phyloP scores from a whole-genome alignment of 2,113 vertebrate species.

The Urocynchramus pylzowi region DNA sequence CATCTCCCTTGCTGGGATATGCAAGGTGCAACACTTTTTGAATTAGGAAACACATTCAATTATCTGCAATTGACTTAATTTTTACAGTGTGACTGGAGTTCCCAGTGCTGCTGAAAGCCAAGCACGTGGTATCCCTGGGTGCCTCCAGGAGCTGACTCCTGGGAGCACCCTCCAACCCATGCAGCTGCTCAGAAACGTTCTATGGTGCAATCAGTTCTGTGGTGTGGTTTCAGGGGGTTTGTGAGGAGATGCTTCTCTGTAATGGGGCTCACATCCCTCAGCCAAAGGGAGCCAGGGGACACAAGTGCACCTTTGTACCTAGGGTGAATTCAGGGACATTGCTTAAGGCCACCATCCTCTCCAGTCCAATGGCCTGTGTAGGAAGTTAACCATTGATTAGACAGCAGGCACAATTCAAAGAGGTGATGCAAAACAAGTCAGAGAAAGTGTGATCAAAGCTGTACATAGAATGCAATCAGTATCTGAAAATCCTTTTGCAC shows the following conservation, averaged over 20 bases:
- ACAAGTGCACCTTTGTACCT: rapidly evolving
- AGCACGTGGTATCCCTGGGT: rapidly evolving
- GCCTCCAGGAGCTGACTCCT: neutral
- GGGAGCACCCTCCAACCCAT: neutral
- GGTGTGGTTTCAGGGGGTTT: neutral
- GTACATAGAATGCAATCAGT: neutral
- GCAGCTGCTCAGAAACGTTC: neutral
- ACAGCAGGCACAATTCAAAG: neutral
- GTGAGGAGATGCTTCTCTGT: neutral
- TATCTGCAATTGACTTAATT: neutral
- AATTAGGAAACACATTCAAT: neutral
- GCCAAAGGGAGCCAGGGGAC: neutral
- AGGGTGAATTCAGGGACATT: neutral
- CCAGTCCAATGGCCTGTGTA: neutral
- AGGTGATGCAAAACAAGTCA: neutral
- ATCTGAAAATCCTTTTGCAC: neutral
- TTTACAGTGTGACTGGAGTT: neutral
- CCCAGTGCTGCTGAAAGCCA: neutral
- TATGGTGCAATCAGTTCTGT: neutral
- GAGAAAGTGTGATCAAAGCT: neutral
- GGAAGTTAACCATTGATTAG: neutral
- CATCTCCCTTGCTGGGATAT: neutral
- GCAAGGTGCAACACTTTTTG: neutral
- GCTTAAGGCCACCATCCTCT: neutral
- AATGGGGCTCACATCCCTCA: neutral